Conservation (phyloP, 2,797 vertebrate species). For the Perdix hodgsoniae region DNA sequence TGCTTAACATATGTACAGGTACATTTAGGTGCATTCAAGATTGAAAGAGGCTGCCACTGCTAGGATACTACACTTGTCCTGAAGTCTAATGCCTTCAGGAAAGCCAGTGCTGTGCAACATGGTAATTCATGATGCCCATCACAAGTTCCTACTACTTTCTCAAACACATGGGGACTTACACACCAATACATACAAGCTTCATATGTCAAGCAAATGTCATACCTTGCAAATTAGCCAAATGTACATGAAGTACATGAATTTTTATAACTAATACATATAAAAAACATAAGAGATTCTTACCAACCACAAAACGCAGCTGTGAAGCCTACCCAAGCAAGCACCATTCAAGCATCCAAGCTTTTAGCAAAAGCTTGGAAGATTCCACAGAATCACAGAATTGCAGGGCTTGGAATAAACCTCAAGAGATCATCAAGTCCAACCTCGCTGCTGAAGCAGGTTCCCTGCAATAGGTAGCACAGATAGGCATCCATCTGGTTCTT, state of each 20-base stretch:
- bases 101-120: accelerated
- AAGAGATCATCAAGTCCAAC: too few relatives aligned
- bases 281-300: not conserved
- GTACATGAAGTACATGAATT: not conserved
- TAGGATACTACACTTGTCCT: not conserved
- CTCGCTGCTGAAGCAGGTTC: too few relatives aligned
- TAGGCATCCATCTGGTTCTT: too few relatives aligned
- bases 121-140: not conserved
- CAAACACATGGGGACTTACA: not conserved
- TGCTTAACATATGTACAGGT: accelerated
- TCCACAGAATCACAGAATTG: too few relatives aligned
- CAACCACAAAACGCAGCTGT: not conserved
- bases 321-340: not conserved
- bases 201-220: not conserved
- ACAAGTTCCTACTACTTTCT: not conserved
- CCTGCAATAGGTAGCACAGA: too few relatives aligned
- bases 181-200: not conserved
- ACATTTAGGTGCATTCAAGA: not conserved
- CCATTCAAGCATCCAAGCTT: not conserved
- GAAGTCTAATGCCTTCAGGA: not conserved
- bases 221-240: not conserved
- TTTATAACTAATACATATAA: not conserved
- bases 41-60: not conserved
- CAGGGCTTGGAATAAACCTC: too few relatives aligned
- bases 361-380: not conserved